phyloP scores from a whole-genome alignment of 2,797 vertebrate genomes.

The Mastacembelus armatus region DNA sequence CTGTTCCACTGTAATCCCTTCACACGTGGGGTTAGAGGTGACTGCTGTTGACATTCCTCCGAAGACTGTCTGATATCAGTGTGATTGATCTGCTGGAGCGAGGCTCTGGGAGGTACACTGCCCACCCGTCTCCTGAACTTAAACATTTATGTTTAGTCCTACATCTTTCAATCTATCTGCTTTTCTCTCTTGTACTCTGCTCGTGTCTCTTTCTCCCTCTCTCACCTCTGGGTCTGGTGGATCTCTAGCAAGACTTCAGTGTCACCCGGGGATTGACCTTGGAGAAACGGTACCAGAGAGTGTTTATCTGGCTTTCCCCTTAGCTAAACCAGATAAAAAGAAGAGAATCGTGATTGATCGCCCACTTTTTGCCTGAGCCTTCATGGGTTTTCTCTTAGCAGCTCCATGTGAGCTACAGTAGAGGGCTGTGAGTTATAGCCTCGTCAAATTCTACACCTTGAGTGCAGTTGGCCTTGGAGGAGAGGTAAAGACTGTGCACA shows the following conservation, averaged over 20 bases:
- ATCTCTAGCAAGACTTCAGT: constrained; percentile 64
- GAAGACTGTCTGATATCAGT: constrained; percentile 78
- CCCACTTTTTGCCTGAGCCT: constrained; percentile 57
- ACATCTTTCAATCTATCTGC: constrained; percentile 34
- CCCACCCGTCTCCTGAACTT: constrained; percentile 67
- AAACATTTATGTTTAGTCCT: constrained; percentile 76
- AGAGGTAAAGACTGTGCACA: constrained; percentile 44
- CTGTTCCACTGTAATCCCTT: constrained; percentile 75
- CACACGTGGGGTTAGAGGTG: constrained; percentile 78
- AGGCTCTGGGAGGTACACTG: constrained; percentile 67
- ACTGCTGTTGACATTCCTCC: constrained; percentile 81
- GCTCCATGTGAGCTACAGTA: constrained; percentile 72
- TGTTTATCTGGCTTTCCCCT: constrained; percentile 79
- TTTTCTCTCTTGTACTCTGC: constrained; percentile 13
- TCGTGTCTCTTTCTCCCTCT: constrained; percentile 36
- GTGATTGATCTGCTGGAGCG: constrained; percentile 71
- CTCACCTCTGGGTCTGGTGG: constrained; percentile 65
- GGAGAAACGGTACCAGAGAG: constrained; percentile 62
- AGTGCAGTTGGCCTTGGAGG: constrained; percentile 47
- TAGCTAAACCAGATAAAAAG: constrained; percentile 77
- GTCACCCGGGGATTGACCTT: constrained; percentile 74
- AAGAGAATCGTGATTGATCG: constrained; percentile 68
- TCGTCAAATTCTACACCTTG: constrained; percentile 80
- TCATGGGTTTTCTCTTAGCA: constrained; percentile 65
- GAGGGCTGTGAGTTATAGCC: constrained; percentile 64